A percentile compares a stretch with the other conserved stretches of the same genome.
phyloP scores from a whole-genome alignment of 2,797 vertebrate species.

The Myripristis jacobus region DNA sequence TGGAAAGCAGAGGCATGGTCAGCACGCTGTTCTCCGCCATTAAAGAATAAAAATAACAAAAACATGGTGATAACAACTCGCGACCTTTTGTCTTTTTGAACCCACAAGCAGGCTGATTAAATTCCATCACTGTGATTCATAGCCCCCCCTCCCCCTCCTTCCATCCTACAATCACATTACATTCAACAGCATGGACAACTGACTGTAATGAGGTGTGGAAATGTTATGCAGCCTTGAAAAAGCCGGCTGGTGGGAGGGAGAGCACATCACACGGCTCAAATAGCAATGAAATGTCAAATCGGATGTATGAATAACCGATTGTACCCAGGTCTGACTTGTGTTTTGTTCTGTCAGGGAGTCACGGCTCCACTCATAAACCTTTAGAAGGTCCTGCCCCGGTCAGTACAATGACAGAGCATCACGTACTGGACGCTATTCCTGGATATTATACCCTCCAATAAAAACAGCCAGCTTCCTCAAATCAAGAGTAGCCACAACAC shows the following conservation, averaged over 20 bases:
- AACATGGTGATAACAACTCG: conserved; percentile 66
- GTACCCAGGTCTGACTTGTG: conserved; percentile 34
- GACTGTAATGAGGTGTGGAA: conserved; percentile 1
- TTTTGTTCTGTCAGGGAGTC: conserved; percentile 40
- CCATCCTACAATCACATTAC: conserved; percentile 38
- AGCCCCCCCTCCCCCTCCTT: too few relatives aligned
- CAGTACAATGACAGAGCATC: conserved; percentile 24
- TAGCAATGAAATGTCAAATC: conserved; percentile 66
- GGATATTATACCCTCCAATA: conserved; percentile 39
- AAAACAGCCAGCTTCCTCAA: conserved; percentile 57
- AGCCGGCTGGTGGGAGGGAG: conserved; percentile 27
- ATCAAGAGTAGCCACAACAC: conserved; percentile 26
- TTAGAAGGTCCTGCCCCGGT: conserved; percentile 27
- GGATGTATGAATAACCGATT: conserved; percentile 44
- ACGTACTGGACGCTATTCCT: conserved; percentile 42
- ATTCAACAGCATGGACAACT: background rate
- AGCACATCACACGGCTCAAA: conserved; percentile 37
- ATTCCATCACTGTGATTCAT: conserved; percentile 70
- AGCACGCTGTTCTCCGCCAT: conserved; percentile 39
- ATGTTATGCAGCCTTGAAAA: conserved; percentile 8
- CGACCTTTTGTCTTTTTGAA: conserved; percentile 62
- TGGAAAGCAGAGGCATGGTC: conserved; percentile 39
- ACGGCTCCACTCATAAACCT: conserved; percentile 26
- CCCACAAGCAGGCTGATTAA: conserved; percentile 63
- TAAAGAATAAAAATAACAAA: conserved; percentile 75